Evolutionary conservation across 2,113 vertebrate genomes (phyloP), one percentile per base, ranked within the genome.

Genomic region (Cinclus cinclus): DNA sequence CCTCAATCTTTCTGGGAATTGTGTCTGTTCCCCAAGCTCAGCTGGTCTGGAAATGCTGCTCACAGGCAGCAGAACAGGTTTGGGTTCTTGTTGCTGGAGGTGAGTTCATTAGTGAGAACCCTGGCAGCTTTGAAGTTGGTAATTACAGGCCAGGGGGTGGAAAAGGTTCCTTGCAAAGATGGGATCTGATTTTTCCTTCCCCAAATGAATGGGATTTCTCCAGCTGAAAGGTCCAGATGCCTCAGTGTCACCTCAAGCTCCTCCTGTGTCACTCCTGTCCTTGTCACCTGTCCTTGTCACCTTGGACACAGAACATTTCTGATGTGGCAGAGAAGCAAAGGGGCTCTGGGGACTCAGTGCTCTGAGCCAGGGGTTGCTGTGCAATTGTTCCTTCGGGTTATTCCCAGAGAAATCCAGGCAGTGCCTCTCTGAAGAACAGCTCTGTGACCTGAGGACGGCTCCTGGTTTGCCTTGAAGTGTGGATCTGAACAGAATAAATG

Each of bases 1-100:
- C 30, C 6, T 80, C 30, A 3, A 46, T 2, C 53, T 16, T 33
- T 41, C 75, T 77, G 90, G 83, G 68, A 79, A 69, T 82, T 90
- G 22, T 80, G 63, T 67, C 68, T 77, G 68, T 59, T 41, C 52
- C 71, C 31, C 33, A 41, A 14, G 11, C 71, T 41, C 7, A 31
- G 79, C 85, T 71, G 12, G 0, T 58, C 90, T 46, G 39, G 84
- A 85, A 96, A 39, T 27, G 82, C 87, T 2, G 2, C 4, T 2
- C 12, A 1, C 33, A 55, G 87, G 94, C 52, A 63, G 96, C 90
- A 90, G 87, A 96, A 74, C 93, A 77, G 87, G 93, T 90, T 88
- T 74, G 22, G 71, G 35, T 18, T 88, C 77, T 91, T 85, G 46
- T 24, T 92, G n/a, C 83, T 53, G 50, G 46, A 42, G 68, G 47